Evolutionary conservation across 2,113 vertebrate genomes (phyloP).

Genomic region (Cololabis saira): DNA sequence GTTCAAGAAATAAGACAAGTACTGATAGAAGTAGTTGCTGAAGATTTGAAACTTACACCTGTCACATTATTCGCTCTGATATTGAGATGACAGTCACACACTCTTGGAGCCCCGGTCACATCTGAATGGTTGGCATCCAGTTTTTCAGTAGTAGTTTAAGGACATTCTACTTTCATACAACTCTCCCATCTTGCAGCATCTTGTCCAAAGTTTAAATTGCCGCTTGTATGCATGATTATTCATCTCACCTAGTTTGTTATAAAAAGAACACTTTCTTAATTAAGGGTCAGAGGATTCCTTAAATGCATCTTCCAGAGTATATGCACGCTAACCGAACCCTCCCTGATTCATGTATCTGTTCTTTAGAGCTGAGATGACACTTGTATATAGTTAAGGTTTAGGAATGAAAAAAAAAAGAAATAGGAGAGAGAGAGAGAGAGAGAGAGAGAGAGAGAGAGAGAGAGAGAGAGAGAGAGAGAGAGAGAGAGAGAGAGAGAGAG

Average conservation of each 20-base stretch:
- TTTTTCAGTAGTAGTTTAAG: too few species aligned
- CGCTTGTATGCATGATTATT: too few species aligned
- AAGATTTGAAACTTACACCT: constrained; percentile 19
- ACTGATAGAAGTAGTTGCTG: constrained; percentile 32
- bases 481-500: too few species aligned
- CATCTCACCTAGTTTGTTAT: too few species aligned
- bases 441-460: constrained; percentile 24
- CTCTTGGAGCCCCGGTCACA: too few species aligned
- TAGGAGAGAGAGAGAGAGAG: too few species aligned
- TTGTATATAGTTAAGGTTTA: constrained; percentile 73
- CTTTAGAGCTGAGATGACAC: constrained; percentile 73
- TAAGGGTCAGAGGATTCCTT: too few species aligned
- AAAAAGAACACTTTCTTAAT: too few species aligned
- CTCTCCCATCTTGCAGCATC: too few species aligned
- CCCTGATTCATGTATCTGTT: constrained; percentile 71
- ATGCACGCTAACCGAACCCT: constrained; percentile 29
- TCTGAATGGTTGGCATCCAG: too few species aligned
- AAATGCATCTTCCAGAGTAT: constrained; percentile 27
- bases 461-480: constrained; percentile 6
- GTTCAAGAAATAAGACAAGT: constrained; percentile 27
- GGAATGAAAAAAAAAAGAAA: constrained; percentile 53
- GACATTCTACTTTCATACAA: too few species aligned
- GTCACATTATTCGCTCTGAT: constrained; percentile 13
- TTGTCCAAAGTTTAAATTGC: too few species aligned
- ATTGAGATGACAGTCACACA: background rate